Percentiles rank a stretch among this genome's conserved stretches.
These are phyloP conservation scores for Dreissena polymorpha DNA, from an alignment of 1,140 invertebrate species.

Conservation along the genomic window DNA sequence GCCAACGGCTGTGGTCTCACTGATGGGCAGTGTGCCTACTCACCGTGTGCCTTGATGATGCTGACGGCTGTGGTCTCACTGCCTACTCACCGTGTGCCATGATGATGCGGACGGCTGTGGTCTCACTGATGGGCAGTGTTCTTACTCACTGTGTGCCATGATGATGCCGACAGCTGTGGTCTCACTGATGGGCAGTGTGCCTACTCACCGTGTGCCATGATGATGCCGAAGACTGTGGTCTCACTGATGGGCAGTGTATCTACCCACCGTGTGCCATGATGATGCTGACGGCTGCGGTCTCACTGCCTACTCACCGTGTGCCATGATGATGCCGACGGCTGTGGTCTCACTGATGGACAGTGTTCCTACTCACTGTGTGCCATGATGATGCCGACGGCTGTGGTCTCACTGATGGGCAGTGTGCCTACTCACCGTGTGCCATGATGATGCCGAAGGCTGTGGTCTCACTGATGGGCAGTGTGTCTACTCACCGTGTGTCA, in stretches of 20 bases:
- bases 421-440: conserved; percentile 73
- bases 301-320: conserved; percentile 72
- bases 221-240: conserved; percentile 68
- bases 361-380: conserved; percentile 72
- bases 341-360: conserved; percentile 64
- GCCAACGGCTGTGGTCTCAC: conserved; percentile 67
- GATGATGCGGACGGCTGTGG: conserved; percentile 71
- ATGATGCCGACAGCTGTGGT: conserved; percentile 72
- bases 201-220: conserved; percentile 75
- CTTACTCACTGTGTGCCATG: conserved; percentile 73
- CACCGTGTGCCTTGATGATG: conserved; percentile 75
- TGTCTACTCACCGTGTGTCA: too few species aligned
- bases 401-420: conserved; percentile 64
- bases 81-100: conserved; percentile 73
- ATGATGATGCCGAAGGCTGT: conserved; percentile 73
- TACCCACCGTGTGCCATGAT: conserved; percentile 75
- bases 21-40: conserved; percentile 65
- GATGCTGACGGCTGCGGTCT: conserved; percentile 68
- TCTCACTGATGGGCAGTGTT: conserved; percentile 65
- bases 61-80: conserved; percentile 68
- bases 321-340: conserved; percentile 73
- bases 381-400: conserved; percentile 72
- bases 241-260: conserved; percentile 66
- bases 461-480: conserved; percentile 64
- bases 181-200: conserved; percentile 65